Evolutionary conservation across 2,797 vertebrate genomes (phyloP).

Genomic region (Diglossa cyanea): DNA sequence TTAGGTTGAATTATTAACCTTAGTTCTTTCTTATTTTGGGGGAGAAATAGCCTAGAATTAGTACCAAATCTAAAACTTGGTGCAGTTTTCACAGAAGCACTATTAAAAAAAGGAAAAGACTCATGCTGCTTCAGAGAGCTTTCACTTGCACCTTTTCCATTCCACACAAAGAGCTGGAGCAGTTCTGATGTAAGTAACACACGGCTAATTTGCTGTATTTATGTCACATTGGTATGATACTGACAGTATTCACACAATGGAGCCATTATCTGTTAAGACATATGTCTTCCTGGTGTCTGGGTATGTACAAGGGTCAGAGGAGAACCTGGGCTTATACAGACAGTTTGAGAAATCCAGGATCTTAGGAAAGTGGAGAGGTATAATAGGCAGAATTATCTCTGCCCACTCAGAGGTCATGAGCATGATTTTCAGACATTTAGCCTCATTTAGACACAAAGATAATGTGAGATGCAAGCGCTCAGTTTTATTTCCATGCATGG

Average conservation of each 20-base stretch:
- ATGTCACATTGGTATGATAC: conserved; percentile 51
- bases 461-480: background rate
- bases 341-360: conserved; percentile 34
- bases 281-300: conserved; percentile 28
- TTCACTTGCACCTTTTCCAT: conserved; percentile 43
- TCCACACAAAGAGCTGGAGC: conserved; percentile 38
- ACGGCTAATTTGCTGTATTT: conserved; percentile 56
- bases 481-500: background rate
- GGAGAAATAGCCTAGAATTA: background rate
- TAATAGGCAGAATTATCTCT: conserved; percentile 24
- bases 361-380: background rate
- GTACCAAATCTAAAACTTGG: background rate
- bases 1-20: background rate
- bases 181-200: conserved; percentile 45
- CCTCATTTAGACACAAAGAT: conserved; percentile 2
- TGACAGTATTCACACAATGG: conserved; percentile 52
- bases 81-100: background rate
- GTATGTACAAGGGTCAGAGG: conserved; percentile 5
- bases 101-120: background rate
- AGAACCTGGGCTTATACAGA: conserved; percentile 33
- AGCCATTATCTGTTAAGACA: conserved; percentile 57
- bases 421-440: conserved; percentile 19
- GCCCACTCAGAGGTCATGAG: background rate
- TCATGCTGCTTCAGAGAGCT: conserved; percentile 44
- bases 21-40: background rate